Evolutionary conservation across 2,113 vertebrate species (phyloP).

Genomic region (Hydropotes inermis): DNA sequence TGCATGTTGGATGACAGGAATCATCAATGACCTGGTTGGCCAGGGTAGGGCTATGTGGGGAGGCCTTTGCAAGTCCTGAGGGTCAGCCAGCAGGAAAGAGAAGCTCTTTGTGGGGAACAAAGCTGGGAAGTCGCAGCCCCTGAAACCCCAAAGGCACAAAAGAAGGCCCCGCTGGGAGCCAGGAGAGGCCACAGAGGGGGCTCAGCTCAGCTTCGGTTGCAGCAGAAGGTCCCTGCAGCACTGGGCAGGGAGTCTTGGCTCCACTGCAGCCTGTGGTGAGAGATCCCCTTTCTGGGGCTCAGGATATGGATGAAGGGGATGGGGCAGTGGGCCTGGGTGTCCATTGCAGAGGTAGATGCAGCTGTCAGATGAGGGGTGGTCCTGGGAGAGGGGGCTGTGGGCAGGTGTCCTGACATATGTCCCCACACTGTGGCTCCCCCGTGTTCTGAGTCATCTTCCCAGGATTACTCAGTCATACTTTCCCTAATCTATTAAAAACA

Average conservation of each 20-base stretch:
- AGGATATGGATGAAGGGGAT: too few relatives aligned
- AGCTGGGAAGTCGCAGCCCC: not conserved
- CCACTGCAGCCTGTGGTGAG: not conserved
- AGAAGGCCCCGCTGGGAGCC: not conserved
- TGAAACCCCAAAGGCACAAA: not conserved
- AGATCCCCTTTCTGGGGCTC: not conserved
- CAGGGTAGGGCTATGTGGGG: not conserved
- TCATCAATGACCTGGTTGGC: not conserved
- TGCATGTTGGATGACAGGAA: not conserved
- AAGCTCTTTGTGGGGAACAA: not conserved
- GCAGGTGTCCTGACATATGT: not conserved
- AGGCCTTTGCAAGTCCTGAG: not conserved
- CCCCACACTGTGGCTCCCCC: fast-evolving
- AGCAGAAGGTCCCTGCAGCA: not conserved
- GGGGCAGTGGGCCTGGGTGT: not conserved
- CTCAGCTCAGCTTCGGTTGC: fast-evolving
- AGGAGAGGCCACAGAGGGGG: not conserved
- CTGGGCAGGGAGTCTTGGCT: not conserved
- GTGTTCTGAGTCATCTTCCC: not conserved
- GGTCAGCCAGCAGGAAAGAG: not conserved
- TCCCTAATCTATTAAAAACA: not conserved
- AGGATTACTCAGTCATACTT: not conserved
- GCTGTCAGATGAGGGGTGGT: not conserved
- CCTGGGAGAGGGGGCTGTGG: not conserved
- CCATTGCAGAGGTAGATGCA: not conserved